phyloP scores from a whole-genome alignment of 2,113 vertebrate species.

The Eulemur rufifrons region DNA sequence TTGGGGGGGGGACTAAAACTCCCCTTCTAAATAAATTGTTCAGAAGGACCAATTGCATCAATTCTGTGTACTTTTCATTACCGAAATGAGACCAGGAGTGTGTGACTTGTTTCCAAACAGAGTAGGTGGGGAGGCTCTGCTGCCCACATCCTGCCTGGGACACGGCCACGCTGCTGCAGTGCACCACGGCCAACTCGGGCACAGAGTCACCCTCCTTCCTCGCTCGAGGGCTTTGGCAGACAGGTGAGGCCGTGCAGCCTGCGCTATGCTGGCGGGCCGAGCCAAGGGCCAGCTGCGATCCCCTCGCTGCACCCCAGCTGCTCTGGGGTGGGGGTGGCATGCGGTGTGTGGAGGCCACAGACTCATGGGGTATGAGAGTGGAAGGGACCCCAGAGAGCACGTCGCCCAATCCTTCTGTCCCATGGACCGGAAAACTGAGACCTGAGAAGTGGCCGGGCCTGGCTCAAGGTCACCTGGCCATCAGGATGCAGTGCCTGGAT shows the following conservation, averaged over 20 bases:
- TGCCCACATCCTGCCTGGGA: background rate
- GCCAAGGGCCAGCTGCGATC: background rate
- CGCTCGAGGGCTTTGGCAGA: background rate
- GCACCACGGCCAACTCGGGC: accelerated
- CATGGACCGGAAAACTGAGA: background rate
- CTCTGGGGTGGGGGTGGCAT: too few species aligned
- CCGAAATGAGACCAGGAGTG: background rate
- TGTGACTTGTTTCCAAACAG: background rate
- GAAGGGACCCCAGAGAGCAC: background rate
- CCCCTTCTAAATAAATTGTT: background rate
- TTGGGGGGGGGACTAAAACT: background rate
- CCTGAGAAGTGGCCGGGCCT: background rate
- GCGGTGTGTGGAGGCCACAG: too few species aligned
- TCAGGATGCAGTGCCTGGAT: background rate
- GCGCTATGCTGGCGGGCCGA: background rate
- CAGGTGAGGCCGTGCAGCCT: background rate
- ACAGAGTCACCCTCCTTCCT: background rate
- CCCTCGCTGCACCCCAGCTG: accelerated
- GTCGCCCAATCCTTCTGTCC: background rate
- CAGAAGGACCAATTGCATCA: background rate
- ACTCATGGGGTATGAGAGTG: accelerated
- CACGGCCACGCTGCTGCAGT: background rate
- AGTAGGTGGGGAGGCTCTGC: background rate
- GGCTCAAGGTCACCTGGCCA: background rate
- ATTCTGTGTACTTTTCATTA: background rate